Evolutionary conservation across 2,888 invertebrate species (phyloP).

Genomic region (Carterocephalus palaemon): DNA sequence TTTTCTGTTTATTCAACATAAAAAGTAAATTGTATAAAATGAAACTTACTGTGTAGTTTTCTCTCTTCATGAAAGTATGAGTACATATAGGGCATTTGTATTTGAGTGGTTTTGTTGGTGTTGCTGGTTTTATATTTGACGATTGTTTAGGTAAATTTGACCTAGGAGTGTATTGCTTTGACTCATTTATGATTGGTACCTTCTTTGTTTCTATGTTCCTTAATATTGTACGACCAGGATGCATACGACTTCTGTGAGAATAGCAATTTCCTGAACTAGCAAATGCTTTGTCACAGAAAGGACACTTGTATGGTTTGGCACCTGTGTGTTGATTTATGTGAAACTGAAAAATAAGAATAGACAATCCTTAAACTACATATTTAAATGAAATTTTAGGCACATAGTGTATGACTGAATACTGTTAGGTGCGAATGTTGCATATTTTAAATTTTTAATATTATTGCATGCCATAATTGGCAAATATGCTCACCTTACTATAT

Average conservation of each 20-base stretch:
- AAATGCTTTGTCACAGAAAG: conserved; percentile 85
- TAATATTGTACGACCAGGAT: conserved; percentile 65
- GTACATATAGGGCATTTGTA: conserved; percentile 57
- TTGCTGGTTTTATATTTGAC: conserved; percentile 29
- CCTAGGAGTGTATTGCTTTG: not conserved
- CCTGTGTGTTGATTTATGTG: conserved; percentile 88
- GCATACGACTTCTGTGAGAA: conserved; percentile 85
- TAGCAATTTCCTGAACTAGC: conserved; percentile 87
- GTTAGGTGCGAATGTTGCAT: too few relatives aligned
- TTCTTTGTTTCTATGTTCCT: not conserved
- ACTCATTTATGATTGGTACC: not conserved
- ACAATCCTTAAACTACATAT: too few relatives aligned
- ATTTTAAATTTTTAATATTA: too few relatives aligned
- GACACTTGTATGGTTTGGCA: conserved; percentile 84
- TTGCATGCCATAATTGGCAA: too few relatives aligned
- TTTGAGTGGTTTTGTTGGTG: conserved; percentile 45
- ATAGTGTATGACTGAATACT: too few relatives aligned
- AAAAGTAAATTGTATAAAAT: too few relatives aligned
- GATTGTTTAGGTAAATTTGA: not conserved
- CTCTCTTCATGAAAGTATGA: conserved; percentile 56
- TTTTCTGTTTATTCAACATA: too few relatives aligned
- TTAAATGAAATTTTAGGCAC: too few relatives aligned
- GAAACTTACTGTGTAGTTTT: conserved; percentile 63
- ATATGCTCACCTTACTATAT: too few relatives aligned
- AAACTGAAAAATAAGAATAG: conserved; percentile 80